A percentile compares a stretch with the other conserved stretches of the same genome.
Conservation (phyloP, 2,797 vertebrate genomes). For the Margarornis squamiger region DNA sequence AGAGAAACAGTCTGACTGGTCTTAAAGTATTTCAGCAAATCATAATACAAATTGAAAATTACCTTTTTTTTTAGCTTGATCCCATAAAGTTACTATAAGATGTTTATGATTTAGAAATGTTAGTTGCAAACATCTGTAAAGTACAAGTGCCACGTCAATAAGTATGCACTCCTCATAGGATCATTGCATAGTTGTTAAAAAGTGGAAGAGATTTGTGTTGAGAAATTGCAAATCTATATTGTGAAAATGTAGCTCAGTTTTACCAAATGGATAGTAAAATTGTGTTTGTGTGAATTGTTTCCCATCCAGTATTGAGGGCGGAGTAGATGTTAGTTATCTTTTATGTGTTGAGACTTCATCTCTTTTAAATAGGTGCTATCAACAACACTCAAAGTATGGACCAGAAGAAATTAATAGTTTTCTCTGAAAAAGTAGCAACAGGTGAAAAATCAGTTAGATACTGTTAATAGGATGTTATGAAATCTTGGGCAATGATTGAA, state of each 20-base stretch:
- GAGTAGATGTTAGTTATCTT: not conserved
- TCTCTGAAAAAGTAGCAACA: not conserved
- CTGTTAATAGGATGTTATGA: not conserved
- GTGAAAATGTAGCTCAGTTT: not conserved
- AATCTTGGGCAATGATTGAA: not conserved
- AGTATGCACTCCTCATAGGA: not conserved
- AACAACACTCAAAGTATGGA: not conserved
- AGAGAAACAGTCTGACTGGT: not conserved
- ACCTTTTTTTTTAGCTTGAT: not conserved
- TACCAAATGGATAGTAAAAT: not conserved
- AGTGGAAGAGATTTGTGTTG: not conserved
- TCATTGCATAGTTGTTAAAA: not conserved
- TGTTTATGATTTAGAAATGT: not conserved
- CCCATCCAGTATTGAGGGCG: not conserved
- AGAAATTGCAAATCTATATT: not conserved
- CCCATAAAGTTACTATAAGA: not conserved
- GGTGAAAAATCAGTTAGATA: not conserved
- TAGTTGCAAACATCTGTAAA: not conserved
- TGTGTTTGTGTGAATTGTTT: not conserved
- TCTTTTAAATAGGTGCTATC: not conserved
- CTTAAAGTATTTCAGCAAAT: not conserved
- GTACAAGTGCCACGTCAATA: accelerated
- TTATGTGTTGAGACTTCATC: not conserved
- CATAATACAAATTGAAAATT: accelerated
- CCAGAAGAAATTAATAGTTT: not conserved